Conservation (phyloP, 2,113 vertebrate genomes). For the Tragelaphus buxtoni region DNA sequence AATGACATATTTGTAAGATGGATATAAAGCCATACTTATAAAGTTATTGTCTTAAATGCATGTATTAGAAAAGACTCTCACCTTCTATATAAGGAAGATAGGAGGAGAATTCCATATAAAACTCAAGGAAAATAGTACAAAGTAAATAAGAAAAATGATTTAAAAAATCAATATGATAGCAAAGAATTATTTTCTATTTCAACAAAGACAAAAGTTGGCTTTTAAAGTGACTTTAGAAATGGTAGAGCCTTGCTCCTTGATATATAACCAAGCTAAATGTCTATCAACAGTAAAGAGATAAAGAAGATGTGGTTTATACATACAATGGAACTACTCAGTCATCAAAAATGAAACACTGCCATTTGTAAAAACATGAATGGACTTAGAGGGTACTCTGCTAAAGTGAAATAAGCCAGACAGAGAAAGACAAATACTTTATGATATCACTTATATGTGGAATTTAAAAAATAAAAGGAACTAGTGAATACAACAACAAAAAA, state of each 20-base stretch:
- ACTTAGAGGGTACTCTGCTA: neutral
- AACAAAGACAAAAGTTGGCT: neutral
- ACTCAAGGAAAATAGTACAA: neutral
- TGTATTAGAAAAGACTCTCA: neutral
- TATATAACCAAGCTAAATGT: neutral
- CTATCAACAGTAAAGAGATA: neutral
- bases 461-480: neutral
- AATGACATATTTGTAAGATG: neutral
- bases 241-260: neutral
- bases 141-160: neutral
- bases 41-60: neutral
- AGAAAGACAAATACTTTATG: neutral
- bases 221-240: neutral
- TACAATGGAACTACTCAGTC: neutral
- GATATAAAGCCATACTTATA: neutral
- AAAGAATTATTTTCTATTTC: neutral
- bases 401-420: neutral
- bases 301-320: neutral
- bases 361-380: neutral
- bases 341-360: neutral
- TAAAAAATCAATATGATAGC: neutral
- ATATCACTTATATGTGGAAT: neutral
- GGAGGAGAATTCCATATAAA: neutral
- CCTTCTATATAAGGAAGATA: neutral
- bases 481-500: neutral